Conservation (phyloP, 2,888 invertebrate species). For the Criorhina ranunculi region DNA sequence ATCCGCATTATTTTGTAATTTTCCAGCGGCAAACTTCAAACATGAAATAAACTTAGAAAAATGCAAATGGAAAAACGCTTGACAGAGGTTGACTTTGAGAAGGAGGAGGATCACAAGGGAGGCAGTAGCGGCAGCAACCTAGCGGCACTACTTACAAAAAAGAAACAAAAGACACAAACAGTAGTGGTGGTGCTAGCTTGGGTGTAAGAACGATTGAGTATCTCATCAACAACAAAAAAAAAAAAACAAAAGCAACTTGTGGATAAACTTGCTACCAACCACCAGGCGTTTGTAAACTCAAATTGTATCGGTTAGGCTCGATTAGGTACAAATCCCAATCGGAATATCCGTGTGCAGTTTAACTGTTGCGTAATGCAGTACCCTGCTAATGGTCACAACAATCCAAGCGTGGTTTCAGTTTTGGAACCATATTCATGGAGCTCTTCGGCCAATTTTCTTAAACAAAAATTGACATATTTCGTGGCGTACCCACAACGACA, state of each 20-base stretch:
- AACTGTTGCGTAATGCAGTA: conserved; percentile 61
- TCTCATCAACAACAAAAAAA: conserved; percentile 41
- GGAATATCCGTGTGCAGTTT: conserved; percentile 54
- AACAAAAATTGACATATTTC: conserved; percentile 13
- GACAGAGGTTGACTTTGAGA: conserved; percentile 30
- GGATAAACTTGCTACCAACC: conserved; percentile 10
- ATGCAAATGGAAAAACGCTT: conserved; percentile 75
- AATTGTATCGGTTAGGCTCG: conserved; percentile 65
- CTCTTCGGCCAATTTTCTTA: conserved; percentile 51
- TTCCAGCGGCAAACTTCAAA: conserved; percentile 75
- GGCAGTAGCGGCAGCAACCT: not conserved
- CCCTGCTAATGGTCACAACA: conserved; percentile 55
- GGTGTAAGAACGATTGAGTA: conserved; percentile 72
- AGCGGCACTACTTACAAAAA: conserved; percentile 44
- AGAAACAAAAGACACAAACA: conserved; percentile 23
- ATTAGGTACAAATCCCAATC: conserved; percentile 57
- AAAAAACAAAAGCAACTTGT: conserved; percentile 24
- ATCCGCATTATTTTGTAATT: conserved; percentile 76
- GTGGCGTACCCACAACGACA: not conserved
- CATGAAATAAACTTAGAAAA: conserved; percentile 70
- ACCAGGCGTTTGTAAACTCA: conserved; percentile 22
- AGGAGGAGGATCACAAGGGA: conserved; percentile 27
- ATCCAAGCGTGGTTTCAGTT: conserved; percentile 46
- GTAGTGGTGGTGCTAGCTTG: conserved; percentile 49
- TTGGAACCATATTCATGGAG: conserved; percentile 44